Base-by-base conservation (phyloP, 2,888 invertebrate genomes). In the Pristionchus japonicus region DNA sequence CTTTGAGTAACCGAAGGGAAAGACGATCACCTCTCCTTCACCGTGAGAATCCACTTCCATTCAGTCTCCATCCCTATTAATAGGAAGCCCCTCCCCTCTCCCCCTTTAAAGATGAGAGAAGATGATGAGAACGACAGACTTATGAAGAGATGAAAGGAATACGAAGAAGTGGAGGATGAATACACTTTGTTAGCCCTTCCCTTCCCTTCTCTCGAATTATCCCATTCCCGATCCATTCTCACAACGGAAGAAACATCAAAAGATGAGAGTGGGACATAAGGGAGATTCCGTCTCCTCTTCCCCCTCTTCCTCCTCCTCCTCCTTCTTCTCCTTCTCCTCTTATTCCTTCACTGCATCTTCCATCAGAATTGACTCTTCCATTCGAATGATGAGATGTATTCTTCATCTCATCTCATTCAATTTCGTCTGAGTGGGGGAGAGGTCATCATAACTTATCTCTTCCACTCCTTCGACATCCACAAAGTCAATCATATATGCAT, bases 401-500 rank as follows among this genome's bases (percentile, higher is more conserved):
- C 80, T 31, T 80, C 83, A 9, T 52, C 57, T 23, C 57, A n/a
- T 34, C 83, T 37, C 31, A 83, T 83, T 43, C 83, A 83, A 83
- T 83, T 83, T 83, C n/a, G n/a, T n/a, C n/a, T n/a, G n/a, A n/a
- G 83, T 52, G 83, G 52, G 83, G 34, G n/a, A 52, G 49, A 37
- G 31, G 34, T 83, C 83, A 37, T 83, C 34, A 52, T 52, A 34
- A 57, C 15, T 57, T n/a, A 57, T 80, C 27, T 43, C 43, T 43
- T n/a, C 43, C n/a, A 6, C 43, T n/a, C n/a, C n/a, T n/a, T n/a
- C n/a, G n/a, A n/a, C n/a, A n/a, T 20, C 43, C 47, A 27, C 23
- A 80, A 80, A 47, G 80, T 47, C 52, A 83, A 83, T 83, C 83
- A 49, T 83, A 83, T 83, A 83, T 83, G 83, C 83, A 83, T 83